Evolutionary conservation across 2,888 invertebrate genomes (phyloP).

Genomic region (Corythucha ciliata): DNA sequence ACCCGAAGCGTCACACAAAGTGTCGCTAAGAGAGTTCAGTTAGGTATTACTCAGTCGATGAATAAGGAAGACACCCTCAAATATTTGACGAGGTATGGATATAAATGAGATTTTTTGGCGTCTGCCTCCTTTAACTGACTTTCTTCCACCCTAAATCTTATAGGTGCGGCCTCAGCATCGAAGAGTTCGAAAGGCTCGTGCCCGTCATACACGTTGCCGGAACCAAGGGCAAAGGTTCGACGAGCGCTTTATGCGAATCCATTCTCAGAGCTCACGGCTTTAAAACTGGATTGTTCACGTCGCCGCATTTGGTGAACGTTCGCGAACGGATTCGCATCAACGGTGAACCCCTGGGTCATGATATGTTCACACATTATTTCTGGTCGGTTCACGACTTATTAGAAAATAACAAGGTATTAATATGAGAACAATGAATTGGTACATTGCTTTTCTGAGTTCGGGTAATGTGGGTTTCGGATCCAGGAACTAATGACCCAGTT

Average conservation of each 20-base stretch:
- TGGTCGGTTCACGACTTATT: constrained; percentile 67
- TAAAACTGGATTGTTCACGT: constrained; percentile 89
- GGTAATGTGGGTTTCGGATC: too few relatives aligned
- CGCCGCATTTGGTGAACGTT: constrained; percentile 88
- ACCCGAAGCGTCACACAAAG: constrained; percentile 49
- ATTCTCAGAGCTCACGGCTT: constrained; percentile 75
- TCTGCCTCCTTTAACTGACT: neutral
- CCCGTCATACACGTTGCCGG: constrained; percentile 84
- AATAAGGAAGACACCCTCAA: constrained; percentile 40
- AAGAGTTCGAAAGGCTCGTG: constrained; percentile 47
- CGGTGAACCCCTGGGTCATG: constrained; percentile 65
- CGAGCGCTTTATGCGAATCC: constrained; percentile 85
- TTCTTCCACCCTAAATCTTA: neutral
- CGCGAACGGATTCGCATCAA: constrained; percentile 84
- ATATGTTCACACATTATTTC: constrained; percentile 68
- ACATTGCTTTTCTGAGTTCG: neutral
- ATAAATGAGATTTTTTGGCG: neutral
- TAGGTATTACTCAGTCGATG: constrained; percentile 17
- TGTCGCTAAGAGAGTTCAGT: neutral
- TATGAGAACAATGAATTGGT: neutral
- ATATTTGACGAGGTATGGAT: constrained; percentile 46
- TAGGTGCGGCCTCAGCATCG: constrained; percentile 30
- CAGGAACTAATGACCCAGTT: too few relatives aligned
- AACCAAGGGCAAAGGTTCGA: constrained; percentile 96
- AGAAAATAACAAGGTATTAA: constrained; percentile 32